Conservation (phyloP, 2,888 invertebrate genomes). For the Nephrotoma flavescens region DNA sequence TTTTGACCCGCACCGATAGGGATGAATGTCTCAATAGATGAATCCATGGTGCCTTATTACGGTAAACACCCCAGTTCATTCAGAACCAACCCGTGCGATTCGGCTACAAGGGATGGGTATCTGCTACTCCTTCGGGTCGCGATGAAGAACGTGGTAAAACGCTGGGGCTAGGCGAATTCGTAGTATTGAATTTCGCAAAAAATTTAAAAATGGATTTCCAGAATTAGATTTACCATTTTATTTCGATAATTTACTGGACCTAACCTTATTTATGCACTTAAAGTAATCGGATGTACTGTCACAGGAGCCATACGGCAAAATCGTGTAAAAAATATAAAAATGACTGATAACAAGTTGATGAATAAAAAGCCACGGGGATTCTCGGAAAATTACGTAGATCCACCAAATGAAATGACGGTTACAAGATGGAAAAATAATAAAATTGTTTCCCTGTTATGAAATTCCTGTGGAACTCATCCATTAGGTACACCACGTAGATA, state of each 20-base stretch:
- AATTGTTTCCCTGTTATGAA: neutral
- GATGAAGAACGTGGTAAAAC: neutral
- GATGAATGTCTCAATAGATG: neutral
- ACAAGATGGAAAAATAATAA: neutral
- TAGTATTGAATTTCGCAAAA: no score
- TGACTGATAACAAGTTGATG: neutral
- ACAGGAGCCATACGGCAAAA: neutral
- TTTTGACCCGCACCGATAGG: neutral
- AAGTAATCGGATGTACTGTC: neutral
- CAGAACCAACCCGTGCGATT: neutral
- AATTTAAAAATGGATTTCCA: neutral
- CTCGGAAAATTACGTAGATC: neutral
- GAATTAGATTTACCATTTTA: neutral
- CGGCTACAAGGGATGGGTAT: neutral
- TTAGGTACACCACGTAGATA: neutral
- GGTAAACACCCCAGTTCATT: neutral
- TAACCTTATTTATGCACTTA: neutral
- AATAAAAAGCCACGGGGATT: neutral
- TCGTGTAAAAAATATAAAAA: neutral
- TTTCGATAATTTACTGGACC: neutral
- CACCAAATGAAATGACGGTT: neutral
- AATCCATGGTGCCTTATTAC: neutral
- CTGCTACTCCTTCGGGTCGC: neutral
- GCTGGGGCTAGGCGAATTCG: neutral
- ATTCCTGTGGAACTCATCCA: neutral